Evolutionary conservation across 1,140 invertebrate genomes (phyloP), one percentile per base, ranked within the genome.

Genomic region (Dendrolimus kikuchii): DNA sequence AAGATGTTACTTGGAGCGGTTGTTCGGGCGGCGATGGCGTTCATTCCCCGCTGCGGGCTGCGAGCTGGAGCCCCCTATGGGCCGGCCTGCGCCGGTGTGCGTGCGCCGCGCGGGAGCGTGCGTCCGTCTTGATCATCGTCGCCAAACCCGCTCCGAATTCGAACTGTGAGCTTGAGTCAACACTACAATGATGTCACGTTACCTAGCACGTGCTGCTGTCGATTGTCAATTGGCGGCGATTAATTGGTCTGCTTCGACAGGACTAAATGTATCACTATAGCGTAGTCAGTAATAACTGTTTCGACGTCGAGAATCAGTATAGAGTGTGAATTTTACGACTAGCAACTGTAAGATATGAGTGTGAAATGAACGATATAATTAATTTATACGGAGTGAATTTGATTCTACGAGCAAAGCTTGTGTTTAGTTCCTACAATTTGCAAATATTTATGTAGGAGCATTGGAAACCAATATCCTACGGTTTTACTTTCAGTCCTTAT

Each of bases 1-100:
- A 90, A 89, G 89, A 89, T 89, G 88, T 86, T 88, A 88, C 79
- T 79, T 89, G 86, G 88, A 89, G 88, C 88, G 85, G 72, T 70
- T 89, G 81, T 89, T 89, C 79, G 89, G 86, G 68, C 87, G 88
- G 76, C 89, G 89, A 58, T 88, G 89, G 77, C 87, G 89, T 60
- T 84, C 83, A 46, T 84, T 83, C 58, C 81, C 83, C 56, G 69
- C 79, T 23, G 77, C 73, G 41, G 80, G 78, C 59, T 88, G 87
- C 69, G 88, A 89, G 74, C 73, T 80, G 63, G 88, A 89, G 60
- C 86, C 84, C 51, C 82, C 88, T 55, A 70, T 85, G 65, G 75
- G 71, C 56, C 77, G 77, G 58, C 81, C 66, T 49, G 81, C 81
- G 64, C 77, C 85, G 38, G 87, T 70, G 57, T 70, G 72, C 60